Evolutionary conservation across 64 coral and sea anemone species (phyloP), one percentile per base, ranked within the genome.

Genomic region (Anthopleura sola): DNA sequence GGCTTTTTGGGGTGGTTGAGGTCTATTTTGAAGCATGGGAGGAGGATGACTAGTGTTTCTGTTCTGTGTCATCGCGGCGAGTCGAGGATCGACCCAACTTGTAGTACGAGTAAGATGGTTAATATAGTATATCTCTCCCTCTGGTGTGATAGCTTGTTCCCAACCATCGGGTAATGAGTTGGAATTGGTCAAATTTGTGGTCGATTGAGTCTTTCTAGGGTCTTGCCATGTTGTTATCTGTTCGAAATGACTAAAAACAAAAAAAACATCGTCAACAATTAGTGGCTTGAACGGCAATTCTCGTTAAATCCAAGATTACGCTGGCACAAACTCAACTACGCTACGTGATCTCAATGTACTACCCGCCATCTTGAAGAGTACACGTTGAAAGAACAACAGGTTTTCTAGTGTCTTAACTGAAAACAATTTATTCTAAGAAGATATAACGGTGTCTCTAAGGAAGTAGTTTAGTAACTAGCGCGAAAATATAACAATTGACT

Each of bases 141-240:
- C 97, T 9, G 97, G 97, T 47, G 97, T 92, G 20, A 99, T 94
- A 2, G 97, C 97, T 48, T 99, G 97, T 23, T 99, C 92, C 97
- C 97, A 99, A 19, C 97, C 97, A 77, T 99, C 97, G 39, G 97
- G 97, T 54, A 99, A 84, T 16, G 83, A 55, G 36, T 88, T 86
- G 15, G 87, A 83, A 55, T 76, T 91, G 50, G 57, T 91, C 62
- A 99, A 88, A 84, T 98, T 98, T n/a, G 92, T 91, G 24, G 93
- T 98, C 85, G 96, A 99, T 84, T 90, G 84, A 26, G 97, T 90
- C 80, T 99, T 99, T 38, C 97, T 88, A 31, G 97, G 97, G 66
- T 99, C 97, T 26, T 87, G 40, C 97, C 97, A 99, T 58, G 97
- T 99, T 21, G 97, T 99, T 60, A 91, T 86, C 92, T 95, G 97